Base-by-base conservation (phyloP, 2,113 vertebrate species). In the Sphyrna mokarran region DNA sequence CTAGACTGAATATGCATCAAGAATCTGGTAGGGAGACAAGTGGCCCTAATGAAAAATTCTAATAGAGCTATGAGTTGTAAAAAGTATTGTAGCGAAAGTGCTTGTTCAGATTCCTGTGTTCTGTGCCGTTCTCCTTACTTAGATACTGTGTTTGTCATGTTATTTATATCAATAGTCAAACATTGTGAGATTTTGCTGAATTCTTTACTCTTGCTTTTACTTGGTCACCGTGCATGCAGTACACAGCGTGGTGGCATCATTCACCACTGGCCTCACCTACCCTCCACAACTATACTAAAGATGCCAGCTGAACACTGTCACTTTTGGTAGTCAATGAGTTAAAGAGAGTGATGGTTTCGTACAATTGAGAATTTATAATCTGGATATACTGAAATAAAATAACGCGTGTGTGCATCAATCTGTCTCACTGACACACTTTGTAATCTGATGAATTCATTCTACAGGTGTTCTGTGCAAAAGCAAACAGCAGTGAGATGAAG, bases 311-410 rank as follows among this genome's bases (percentile, higher is more conserved):
- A 70, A 43, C 10, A 23, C 22, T 66, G 43, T 54, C 94, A 72
- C 2, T 43, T 54, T 95, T 76, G 43, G 13, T 95, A 72, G 94
- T 95, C 40, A 54, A 72, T 13, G 23, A 95, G 94, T 95, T 95
- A 29, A 70, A 95, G 69, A 95, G 26, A 48, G 94, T 95, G 69
- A 76, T 43, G 23, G 22, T 76, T 95, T 95, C 94, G 54, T 72
- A 95, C 94, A 54, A 61, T 40, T 95, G 94, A 69, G 72, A 72
- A 54, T 72, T 95, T 93, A 93, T 66, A 93, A 95, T 95, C 94
- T 95, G 94, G 94, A 48, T 95, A 72, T 54, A 72, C 69, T 76
- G 69, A 54, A 72, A 95, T 54, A 76, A 72, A 95, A 72, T 95
- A 95, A 95, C 72, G 68, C 69, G 70, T 54, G 11, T 54, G 40